Base-by-base conservation (phyloP, 2,797 vertebrate genomes). In the Taenioides sp. region DNA sequence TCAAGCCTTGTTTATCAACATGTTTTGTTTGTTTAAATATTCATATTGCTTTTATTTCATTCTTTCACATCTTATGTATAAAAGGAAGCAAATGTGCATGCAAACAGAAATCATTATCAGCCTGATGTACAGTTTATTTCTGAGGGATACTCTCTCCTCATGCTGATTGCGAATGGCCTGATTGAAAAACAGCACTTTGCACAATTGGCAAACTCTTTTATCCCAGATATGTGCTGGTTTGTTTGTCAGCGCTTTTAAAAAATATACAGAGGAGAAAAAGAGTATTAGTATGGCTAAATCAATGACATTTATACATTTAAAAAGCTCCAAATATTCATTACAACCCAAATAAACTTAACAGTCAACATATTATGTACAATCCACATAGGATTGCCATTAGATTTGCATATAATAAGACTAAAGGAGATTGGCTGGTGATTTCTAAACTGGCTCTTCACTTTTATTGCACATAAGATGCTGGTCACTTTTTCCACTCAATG, bases 11-110 rank as follows among this genome's bases (percentile, higher is more conserved):
- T 94, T 94, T 94, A 94, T 94, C 93, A 94, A 94, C 93, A 94
- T 95, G 91, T 93, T 94, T 94, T 94, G 92, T 94, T 94, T 95
- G 93, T 94, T 95, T 92, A 95, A 94, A 94, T 94, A 95, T 95
- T 95, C 91, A 95, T 94, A 92, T 79, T 81, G 89, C 90, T 94
- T 94, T 94, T 93, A 94, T 95, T 94, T 93, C 94, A 94, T 94
- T 95, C 94, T 94, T 94, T 94, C 93, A 94, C 93, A 94, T 95
- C 94, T 94, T 90, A 92, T 92, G 90, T 94, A 92, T 93, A 93
- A 94, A 94, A 94, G 92, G 91, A 90, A 92, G 93, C 92, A 93
- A 94, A 92, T 94, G 84, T 81, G 86, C 83, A 91, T 90, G 91
- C 92, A 93, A 93, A 92, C 91, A 93, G 89, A 93, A 92, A 93